Percentiles rank a stretch among this genome's conserved stretches.
phyloP scores from a whole-genome alignment of 2,888 invertebrate species.

The Resseliella maxima region DNA sequence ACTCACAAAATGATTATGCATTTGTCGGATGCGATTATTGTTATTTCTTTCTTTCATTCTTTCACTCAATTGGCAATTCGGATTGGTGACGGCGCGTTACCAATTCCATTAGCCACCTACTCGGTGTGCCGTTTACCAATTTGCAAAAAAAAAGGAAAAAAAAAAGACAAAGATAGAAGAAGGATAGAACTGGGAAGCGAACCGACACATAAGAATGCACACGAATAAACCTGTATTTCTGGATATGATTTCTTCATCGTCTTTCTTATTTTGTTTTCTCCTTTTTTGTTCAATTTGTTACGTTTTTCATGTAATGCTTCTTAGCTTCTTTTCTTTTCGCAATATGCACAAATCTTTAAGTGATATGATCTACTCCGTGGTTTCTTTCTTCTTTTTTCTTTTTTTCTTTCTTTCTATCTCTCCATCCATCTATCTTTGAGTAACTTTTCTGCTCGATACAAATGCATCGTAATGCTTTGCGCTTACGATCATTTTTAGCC shows the following conservation, averaged over 20 bases:
- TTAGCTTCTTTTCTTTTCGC: not conserved
- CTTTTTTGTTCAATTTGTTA: not conserved
- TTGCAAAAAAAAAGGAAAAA: not conserved
- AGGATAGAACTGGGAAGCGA: not conserved
- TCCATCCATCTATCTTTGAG: no score
- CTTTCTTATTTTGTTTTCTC: not conserved
- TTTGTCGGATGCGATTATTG: not conserved
- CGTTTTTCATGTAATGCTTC: not conserved
- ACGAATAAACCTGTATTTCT: conserved; percentile 48
- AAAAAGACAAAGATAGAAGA: not conserved
- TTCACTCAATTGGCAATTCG: not conserved
- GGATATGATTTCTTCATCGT: not conserved
- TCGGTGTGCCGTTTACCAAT: not conserved
- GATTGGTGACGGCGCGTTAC: not conserved
- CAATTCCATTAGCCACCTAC: conserved; percentile 3
- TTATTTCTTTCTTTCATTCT: not conserved
- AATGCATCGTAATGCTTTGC: not conserved
- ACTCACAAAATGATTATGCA: not conserved
- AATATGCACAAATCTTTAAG: not conserved
- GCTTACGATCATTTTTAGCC: not conserved
- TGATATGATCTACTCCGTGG: no score
- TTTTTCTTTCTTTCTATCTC: no score
- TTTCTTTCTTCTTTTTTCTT: no score
- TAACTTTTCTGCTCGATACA: not conserved
- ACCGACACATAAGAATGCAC: conserved; percentile 16